These are phyloP conservation scores for Spicauda simplicius DNA, from an alignment of 2,888 invertebrate species.

Conservation along the genomic window DNA sequence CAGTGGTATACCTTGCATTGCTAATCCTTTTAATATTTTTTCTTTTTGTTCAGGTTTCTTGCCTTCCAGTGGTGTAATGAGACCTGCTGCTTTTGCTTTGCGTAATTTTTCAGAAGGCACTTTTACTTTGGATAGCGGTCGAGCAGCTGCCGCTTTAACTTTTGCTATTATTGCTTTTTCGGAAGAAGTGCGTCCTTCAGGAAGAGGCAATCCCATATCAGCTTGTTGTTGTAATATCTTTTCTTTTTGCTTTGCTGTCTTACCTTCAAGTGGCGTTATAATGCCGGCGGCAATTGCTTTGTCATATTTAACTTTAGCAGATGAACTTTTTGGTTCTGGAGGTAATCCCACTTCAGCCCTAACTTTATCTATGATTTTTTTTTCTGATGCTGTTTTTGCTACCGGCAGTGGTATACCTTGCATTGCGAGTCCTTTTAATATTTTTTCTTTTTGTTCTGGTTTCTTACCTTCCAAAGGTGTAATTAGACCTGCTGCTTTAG, in stretches of 20 bases:
- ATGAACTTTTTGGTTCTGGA: conserved; percentile 12
- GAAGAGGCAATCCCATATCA: conserved; percentile 35
- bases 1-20: no score
- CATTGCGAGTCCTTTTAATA: no score
- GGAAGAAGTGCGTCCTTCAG: conserved; percentile 37
- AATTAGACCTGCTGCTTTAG: conserved; percentile 44
- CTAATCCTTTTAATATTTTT: conserved; percentile 40
- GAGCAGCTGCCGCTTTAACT: conserved; percentile 44
- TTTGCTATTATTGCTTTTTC: not conserved
- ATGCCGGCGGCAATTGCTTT: no score
- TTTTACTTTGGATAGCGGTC: conserved; percentile 39
- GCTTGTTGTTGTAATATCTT: conserved; percentile 48
- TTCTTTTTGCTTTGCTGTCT: conserved; percentile 38
- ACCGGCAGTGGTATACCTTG: no score
- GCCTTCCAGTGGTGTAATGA: not conserved
- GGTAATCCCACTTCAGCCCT: no score
- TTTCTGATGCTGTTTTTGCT: no score
- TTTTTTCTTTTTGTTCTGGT: no score
- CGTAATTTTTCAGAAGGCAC: conserved; percentile 41
- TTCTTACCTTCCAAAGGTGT: conserved; percentile 42
- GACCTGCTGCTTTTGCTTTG: no score
- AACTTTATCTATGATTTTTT: no score
- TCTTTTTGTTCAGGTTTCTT: not conserved
- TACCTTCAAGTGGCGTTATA: no score
- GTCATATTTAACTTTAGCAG: no score